A percentile compares a stretch with the other conserved stretches of the same genome.
Evolutionary conservation across 2,888 invertebrate genomes (phyloP).

Genomic region (Stratiomys singularior): DNA sequence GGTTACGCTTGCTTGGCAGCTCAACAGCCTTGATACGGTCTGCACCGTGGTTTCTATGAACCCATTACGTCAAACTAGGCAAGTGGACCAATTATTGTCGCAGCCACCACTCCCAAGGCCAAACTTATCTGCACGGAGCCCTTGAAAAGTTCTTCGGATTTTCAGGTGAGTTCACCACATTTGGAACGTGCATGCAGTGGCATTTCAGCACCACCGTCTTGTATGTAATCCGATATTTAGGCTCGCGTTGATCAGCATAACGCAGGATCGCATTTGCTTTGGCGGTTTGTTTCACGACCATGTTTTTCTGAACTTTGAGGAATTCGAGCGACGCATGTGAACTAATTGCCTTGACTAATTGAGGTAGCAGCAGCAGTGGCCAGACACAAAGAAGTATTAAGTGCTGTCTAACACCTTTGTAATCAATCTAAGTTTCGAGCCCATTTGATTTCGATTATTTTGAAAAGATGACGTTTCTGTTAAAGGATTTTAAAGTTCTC

Average conservation of each 20-base stretch:
- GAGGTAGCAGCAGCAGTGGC: too few species aligned
- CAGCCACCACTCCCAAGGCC: neutral
- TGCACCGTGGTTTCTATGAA: constrained; percentile 6
- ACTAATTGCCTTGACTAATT: too few species aligned
- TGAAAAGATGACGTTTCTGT: too few species aligned
- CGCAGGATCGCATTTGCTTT: neutral
- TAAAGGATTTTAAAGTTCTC: too few species aligned
- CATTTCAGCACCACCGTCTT: too few species aligned
- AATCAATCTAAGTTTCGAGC: too few species aligned
- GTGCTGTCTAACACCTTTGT: too few species aligned
- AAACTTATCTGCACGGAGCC: neutral
- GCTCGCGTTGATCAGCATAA: neutral
- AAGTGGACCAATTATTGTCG: constrained; percentile 10
- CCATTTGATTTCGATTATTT: too few species aligned
- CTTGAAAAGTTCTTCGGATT: constrained; percentile 25
- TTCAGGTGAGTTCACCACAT: constrained; percentile 8
- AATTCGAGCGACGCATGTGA: neutral
- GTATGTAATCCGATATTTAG: neutral
- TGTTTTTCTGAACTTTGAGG: neutral
- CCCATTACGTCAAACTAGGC: constrained; percentile 14
- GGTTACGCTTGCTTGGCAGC: too few species aligned
- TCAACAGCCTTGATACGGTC: constrained; percentile 9
- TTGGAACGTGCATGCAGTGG: constrained; percentile 20
- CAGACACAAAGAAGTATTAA: too few species aligned
- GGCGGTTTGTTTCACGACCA: neutral